Base-by-base conservation (phyloP, 2,888 invertebrate genomes). In the Carcina quercana region DNA sequence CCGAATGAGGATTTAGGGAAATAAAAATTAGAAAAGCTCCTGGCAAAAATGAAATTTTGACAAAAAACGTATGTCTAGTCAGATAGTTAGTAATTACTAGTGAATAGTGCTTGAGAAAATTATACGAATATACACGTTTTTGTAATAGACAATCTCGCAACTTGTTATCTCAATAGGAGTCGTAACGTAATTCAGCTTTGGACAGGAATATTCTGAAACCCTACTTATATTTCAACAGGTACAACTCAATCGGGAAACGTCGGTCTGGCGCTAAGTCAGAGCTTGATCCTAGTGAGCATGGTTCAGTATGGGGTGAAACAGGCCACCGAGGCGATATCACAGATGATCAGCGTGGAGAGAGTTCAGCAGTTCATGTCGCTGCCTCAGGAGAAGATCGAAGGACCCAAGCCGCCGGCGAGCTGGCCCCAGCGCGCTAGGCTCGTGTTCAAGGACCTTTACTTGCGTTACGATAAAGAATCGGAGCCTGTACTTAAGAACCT, bases 311-410 rank as follows among this genome's bases (percentile, higher is more conserved):
- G 92, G 5, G 89, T 94, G 40, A 85, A 93, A 35, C 93, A 93
- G 62, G 88, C 91, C 17, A 91, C 94, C 0, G 94, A 94, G 59
- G 88, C 89, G 14, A 82, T 90, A 30, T 89, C 89, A n/a, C 89
- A 91, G 51, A 91, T 92, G 91, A 91, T 90, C 3, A 89, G 90
- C 30, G 95, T 95, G 0, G 95, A 95, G 63, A 84, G 95, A 30
- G 89, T 95, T 2, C 63, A 92, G 13, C 92, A 95, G 58, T 95
- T 93, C 66, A 89, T 91, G 1, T 82, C 89, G 10, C 66, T 95
- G 14, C 89, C 91, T 0, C 85, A 89, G 24, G 95, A 95, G 67
- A 87, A 88, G 1, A 84, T 86, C 12, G 88, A 87, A 12, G 88
- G 90, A 0, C 80, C 86, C 0, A 64, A 87, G 40, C 88, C 90